phyloP scores from a whole-genome alignment of 2,888 invertebrate genomes.

The Acronicta psi region DNA sequence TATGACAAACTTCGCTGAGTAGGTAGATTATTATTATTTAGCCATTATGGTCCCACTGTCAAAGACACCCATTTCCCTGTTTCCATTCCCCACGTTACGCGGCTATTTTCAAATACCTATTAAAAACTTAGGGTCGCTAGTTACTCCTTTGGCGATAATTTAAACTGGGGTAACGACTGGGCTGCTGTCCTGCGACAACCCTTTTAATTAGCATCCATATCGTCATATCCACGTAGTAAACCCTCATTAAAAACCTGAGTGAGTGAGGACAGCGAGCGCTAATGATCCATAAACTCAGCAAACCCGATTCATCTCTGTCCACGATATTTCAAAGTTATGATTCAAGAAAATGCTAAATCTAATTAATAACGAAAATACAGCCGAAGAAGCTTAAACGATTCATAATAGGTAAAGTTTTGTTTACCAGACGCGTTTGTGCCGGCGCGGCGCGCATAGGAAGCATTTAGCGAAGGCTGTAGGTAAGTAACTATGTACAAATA shows the following conservation, averaged over 20 bases:
- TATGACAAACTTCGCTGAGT: background rate
- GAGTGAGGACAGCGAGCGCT: background rate
- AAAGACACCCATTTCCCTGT: no score
- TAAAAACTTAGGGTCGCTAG: constrained; percentile 3
- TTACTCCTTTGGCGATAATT: constrained; percentile 7
- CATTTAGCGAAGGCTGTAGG: constrained; percentile 12
- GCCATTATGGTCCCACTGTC: no score
- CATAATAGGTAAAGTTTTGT: constrained; percentile 56
- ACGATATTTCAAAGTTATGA: constrained; percentile 38
- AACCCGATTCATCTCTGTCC: constrained; percentile 37
- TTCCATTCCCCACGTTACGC: no score
- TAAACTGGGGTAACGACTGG: constrained; percentile 4
- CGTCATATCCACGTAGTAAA: constrained; percentile 3
- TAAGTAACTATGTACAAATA: no score
- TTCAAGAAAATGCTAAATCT: constrained; percentile 42
- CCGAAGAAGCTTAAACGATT: constrained; percentile 50
- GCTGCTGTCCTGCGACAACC: background rate
- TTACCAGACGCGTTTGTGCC: constrained; percentile 39
- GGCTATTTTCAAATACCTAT: no score
- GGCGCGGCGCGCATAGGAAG: constrained; percentile 21
- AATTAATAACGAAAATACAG: constrained; percentile 41
- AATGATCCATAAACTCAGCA: constrained; percentile 21
- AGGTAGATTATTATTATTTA: constrained; percentile 10
- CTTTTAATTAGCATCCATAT: constrained; percentile 18
- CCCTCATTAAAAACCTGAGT: background rate